Conservation (phyloP, 2,797 vertebrate species). For the Esox lucius region DNA sequence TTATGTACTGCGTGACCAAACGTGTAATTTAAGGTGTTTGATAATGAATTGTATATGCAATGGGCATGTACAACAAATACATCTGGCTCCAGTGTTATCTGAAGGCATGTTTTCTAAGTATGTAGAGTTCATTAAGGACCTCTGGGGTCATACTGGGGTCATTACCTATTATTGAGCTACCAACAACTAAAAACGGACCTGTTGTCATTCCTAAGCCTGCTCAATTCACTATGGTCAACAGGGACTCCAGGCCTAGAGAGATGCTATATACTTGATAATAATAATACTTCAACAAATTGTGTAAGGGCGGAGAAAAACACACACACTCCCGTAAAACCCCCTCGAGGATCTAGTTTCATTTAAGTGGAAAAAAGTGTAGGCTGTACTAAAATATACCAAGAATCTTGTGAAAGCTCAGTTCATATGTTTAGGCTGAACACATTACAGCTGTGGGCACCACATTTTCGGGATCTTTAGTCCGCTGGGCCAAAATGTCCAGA, state of each 20-base stretch:
- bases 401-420: no score
- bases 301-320: not conserved
- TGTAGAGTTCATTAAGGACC: not conserved
- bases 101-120: not conserved
- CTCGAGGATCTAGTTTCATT: not conserved
- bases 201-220: not conserved
- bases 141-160: not conserved
- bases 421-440: no score
- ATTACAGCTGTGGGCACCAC: no score
- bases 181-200: not conserved
- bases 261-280: not conserved
- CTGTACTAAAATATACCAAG: no score
- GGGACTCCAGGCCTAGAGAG: not conserved
- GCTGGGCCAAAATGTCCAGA: no score
- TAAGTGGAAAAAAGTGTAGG: not conserved
- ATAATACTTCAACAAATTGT: not conserved
- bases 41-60: no score
- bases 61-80: not conserved
- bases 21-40: no score
- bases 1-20: no score
- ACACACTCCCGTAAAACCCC: not conserved
- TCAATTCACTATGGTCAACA: not conserved
- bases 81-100: not conserved
- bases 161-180: not conserved
- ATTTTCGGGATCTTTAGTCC: no score